Evolutionary conservation across 2,113 vertebrate species (phyloP).

Genomic region (Mionectes macconnelli): DNA sequence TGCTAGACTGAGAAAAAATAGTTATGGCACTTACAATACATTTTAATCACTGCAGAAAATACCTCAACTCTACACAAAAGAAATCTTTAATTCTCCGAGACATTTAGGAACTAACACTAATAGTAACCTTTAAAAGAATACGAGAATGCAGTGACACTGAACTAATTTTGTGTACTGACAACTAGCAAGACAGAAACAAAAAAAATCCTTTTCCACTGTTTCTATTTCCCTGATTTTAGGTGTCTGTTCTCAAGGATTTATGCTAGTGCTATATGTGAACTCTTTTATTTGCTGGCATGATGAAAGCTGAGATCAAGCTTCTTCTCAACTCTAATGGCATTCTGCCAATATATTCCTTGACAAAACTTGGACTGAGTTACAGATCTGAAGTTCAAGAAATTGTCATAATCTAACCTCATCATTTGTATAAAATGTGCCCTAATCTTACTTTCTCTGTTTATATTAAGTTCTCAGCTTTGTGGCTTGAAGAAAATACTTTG

Average conservation of each 20-base stretch:
- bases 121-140: not conserved
- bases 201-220: not conserved
- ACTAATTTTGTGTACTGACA: not conserved
- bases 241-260: not conserved
- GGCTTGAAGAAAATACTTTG: not conserved
- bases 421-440: not conserved
- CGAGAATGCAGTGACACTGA: not conserved
- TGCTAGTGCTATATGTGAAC: not conserved
- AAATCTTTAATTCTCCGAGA: not conserved
- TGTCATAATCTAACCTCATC: not conserved
- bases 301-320: conserved; percentile 31
- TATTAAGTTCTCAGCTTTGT: not conserved
- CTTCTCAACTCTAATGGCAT: conserved; percentile 20
- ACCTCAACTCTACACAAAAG: not conserved
- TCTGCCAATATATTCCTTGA: conserved; percentile 24
- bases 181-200: not conserved
- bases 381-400: conserved; percentile 27
- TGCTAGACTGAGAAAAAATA: not conserved
- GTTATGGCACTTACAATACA: not conserved
- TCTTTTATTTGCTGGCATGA: conserved; percentile 4
- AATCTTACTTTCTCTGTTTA: not conserved
- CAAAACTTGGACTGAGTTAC: conserved; percentile 28
- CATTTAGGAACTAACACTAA: not conserved
- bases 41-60: not conserved
- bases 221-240: not conserved